A percentile compares a stretch with the other conserved stretches of the same genome.
These are phyloP conservation scores for Alexandromys fortis DNA, from an alignment of 2,113 vertebrate species.

Conservation along the genomic window DNA sequence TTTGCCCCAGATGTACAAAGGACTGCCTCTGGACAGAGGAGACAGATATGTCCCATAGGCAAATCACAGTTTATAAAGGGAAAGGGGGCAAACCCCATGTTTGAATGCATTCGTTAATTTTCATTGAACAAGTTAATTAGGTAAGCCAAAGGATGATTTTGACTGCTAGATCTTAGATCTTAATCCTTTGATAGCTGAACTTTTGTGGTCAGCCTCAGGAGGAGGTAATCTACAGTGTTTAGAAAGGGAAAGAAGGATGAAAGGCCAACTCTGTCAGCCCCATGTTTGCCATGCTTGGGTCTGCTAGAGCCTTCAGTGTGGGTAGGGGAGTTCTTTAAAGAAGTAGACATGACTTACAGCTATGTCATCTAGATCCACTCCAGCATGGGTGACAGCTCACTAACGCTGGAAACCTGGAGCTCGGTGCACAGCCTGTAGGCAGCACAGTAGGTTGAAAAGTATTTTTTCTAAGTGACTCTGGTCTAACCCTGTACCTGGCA, in stretches of 20 bases:
- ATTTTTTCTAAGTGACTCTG: background rate
- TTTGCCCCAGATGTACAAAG: background rate
- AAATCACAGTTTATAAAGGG: background rate
- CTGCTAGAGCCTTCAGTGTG: background rate
- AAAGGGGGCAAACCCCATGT: background rate
- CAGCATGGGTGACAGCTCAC: background rate
- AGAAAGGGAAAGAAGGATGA: background rate
- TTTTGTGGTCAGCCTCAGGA: background rate
- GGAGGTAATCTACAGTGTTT: background rate
- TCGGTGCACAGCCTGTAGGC: background rate
- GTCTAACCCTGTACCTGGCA: background rate
- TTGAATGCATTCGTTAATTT: background rate
- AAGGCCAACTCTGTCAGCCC: background rate
- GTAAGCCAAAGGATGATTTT: background rate
- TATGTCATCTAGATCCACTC: background rate
- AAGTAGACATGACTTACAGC: background rate
- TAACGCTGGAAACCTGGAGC: background rate
- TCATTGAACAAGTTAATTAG: background rate
- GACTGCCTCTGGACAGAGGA: background rate
- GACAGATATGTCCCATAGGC: background rate
- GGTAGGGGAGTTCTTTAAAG: background rate
- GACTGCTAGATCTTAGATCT: background rate
- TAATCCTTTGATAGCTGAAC: background rate
- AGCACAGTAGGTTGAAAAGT: fast-evolving
- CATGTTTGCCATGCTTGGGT: background rate